These are phyloP conservation scores for Thaumatotibia leucotreta DNA, from an alignment of 1,140 invertebrate species.

Conservation along the genomic window DNA sequence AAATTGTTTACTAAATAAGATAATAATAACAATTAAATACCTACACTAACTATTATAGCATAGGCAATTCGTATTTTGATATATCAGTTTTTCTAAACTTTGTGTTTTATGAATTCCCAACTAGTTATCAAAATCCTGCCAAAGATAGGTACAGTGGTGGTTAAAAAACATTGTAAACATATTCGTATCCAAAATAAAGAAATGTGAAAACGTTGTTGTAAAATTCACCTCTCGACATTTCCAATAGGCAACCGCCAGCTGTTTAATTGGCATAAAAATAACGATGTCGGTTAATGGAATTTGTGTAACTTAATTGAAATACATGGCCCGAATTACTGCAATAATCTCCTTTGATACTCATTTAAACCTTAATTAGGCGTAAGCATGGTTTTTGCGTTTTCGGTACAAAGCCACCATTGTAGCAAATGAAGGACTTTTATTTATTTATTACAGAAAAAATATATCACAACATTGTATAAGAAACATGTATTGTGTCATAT, in stretches of 20 bases:
- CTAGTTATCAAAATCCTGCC: too few relatives aligned
- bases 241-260: slow-evolving; percentile 39
- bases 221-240: slow-evolving; percentile 25
- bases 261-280: slow-evolving; percentile 73
- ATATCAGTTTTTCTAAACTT: too few relatives aligned
- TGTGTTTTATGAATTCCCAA: too few relatives aligned
- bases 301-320: slow-evolving; percentile 15
- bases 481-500: too few relatives aligned
- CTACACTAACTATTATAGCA: too few relatives aligned
- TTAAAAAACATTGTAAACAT: too few relatives aligned
- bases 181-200: background rate
- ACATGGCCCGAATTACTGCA: slow-evolving; percentile 2
- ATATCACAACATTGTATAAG: too few relatives aligned
- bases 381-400: background rate
- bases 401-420: background rate
- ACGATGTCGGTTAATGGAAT: slow-evolving; percentile 54
- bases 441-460: too few relatives aligned
- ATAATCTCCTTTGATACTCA: slow-evolving; percentile 10
- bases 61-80: too few relatives aligned
- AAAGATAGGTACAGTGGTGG: too few relatives aligned
- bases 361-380: slow-evolving; percentile 9
- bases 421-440: background rate
- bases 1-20: too few relatives aligned
- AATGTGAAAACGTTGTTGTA: slow-evolving; percentile 15
- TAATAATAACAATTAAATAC: too few relatives aligned